phyloP scores from a whole-genome alignment of 2,888 invertebrate genomes.

The Euproctis similis region DNA sequence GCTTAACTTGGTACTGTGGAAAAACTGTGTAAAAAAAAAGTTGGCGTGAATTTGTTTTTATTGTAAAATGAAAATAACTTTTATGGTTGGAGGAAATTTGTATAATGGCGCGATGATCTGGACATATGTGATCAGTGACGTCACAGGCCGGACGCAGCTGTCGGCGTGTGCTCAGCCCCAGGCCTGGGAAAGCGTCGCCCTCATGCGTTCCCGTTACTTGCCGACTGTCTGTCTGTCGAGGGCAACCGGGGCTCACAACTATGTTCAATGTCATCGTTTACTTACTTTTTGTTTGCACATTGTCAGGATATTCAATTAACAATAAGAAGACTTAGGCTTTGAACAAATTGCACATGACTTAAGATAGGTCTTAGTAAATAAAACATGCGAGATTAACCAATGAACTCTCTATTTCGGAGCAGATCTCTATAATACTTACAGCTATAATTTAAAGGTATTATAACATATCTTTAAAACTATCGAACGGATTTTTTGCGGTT shows the following conservation, averaged over 20 bases:
- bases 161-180: constrained; percentile 24
- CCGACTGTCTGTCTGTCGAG: constrained; percentile 16
- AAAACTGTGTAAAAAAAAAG: no score
- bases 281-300: constrained; percentile 31
- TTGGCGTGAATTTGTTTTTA: not conserved
- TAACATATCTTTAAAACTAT: no score
- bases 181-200: constrained; percentile 55
- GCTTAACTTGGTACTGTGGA: no score
- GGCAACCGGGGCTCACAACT: constrained; percentile 26
- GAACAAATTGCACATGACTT: no score
- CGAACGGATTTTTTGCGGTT: no score
- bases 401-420: no score
- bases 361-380: no score
- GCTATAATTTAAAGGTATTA: no score
- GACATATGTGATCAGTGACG: constrained; percentile 23
- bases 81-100: constrained; percentile 28
- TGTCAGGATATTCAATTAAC: no score
- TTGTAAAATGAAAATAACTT: constrained; percentile 2
- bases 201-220: constrained; percentile 27
- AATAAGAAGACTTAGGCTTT: no score
- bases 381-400: no score
- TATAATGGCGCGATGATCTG: constrained; percentile 20
- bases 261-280: constrained; percentile 51
- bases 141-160: constrained; percentile 26
- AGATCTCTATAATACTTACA: no score